Conservation (phyloP, 1,140 invertebrate genomes). For the Doryteuthis pealeii region DNA sequence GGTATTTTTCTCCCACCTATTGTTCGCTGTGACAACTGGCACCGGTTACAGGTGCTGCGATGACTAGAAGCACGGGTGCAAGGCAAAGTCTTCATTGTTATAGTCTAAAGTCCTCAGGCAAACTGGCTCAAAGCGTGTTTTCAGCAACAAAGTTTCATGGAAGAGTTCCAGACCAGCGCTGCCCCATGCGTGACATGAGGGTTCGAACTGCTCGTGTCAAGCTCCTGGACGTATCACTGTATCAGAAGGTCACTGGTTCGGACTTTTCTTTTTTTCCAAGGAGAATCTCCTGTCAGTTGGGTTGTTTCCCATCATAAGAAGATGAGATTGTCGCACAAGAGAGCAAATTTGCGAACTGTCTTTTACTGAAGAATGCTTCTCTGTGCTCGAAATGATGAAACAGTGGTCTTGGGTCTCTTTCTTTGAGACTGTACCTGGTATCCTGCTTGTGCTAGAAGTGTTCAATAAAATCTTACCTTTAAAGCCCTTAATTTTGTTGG, state of each 20-base stretch:
- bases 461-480: conserved; percentile 40
- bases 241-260: background rate
- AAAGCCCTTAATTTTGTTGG: conserved; percentile 3
- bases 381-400: background rate
- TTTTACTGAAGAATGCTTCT: no score
- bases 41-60: conserved; percentile 17
- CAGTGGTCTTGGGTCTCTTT: background rate
- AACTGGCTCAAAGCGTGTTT: conserved; percentile 1
- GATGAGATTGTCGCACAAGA: background rate
- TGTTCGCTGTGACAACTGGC: conserved; percentile 31
- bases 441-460: conserved; percentile 49
- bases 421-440: background rate
- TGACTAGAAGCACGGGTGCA: no score
- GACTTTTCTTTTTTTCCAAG: conserved; percentile 8
- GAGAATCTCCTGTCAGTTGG: conserved; percentile 4
- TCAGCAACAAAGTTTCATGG: background rate
- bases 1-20: conserved; percentile 14
- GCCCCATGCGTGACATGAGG: conserved; percentile 5
- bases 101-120: background rate
- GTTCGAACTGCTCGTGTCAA: conserved; percentile 5
- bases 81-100: background rate
- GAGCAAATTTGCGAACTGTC: background rate
- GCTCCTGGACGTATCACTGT: background rate
- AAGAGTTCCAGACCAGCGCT: background rate
- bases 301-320: background rate